Evolutionary conservation across 2,888 invertebrate genomes (phyloP).

Genomic region (Aleiodes alternator): DNA sequence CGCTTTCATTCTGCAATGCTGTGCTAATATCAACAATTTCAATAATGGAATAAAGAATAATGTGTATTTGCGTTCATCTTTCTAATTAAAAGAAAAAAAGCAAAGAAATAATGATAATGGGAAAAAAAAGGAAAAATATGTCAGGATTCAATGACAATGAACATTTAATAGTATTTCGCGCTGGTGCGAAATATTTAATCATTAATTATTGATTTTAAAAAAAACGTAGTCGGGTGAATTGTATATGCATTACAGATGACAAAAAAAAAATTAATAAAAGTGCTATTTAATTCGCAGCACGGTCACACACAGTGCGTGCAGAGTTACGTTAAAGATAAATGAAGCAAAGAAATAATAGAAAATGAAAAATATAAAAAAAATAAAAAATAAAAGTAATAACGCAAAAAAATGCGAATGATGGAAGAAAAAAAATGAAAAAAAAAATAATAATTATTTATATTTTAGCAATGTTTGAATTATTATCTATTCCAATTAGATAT

Average conservation of each 20-base stretch:
- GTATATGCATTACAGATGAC: constrained; percentile 54
- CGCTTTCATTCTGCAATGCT: constrained; percentile 69
- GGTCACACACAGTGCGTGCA: constrained; percentile 37
- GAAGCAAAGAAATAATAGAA: constrained; percentile 37
- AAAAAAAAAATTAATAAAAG: constrained; percentile 51
- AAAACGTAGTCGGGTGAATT: constrained; percentile 43
- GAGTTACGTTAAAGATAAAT: constrained; percentile 40
- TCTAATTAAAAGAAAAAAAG: constrained; percentile 47
- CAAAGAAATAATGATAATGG: constrained; percentile 42
- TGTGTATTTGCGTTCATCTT: constrained; percentile 52
- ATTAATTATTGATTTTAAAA: constrained; percentile 54
- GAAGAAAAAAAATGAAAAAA: constrained; percentile 30
- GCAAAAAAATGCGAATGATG: constrained; percentile 15
- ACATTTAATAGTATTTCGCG: constrained; percentile 61
- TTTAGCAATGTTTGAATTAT: constrained; percentile 67
- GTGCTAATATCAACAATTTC: constrained; percentile 67
- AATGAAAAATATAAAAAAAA: constrained; percentile 42
- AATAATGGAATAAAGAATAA: constrained; percentile 45
- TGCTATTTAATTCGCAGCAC: constrained; percentile 65
- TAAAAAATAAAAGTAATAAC: constrained; percentile 5
- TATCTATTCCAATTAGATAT: constrained; percentile 65
- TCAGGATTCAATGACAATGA: constrained; percentile 45
- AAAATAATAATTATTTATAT: constrained; percentile 67
- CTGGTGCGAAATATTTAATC: constrained; percentile 65
- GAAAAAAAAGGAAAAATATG: constrained; percentile 38